Evolutionary conservation across 92 coral and sea anemone genomes (phyloP).

Genomic region (Porites evermanni): DNA sequence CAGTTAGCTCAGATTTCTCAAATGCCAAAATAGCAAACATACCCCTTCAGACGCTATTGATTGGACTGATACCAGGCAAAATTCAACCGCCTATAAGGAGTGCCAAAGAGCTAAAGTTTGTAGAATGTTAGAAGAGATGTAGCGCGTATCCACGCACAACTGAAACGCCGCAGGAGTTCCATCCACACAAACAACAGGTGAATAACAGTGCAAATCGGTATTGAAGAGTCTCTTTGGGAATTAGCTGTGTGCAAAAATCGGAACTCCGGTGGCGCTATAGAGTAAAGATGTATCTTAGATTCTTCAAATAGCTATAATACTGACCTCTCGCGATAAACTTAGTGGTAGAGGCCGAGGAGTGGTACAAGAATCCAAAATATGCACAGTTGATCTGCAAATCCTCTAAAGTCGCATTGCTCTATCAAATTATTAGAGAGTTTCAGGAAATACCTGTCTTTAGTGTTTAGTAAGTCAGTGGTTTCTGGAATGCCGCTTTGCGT

Average conservation of each 20-base stretch:
- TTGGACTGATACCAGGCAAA: neutral
- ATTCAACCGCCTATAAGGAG: too few species aligned
- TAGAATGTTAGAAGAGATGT: too few species aligned
- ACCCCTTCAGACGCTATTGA: too few species aligned
- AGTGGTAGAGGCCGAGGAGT: neutral
- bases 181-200: neutral
- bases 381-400: neutral
- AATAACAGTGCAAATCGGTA: neutral
- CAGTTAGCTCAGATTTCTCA: too few species aligned
- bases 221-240: too few species aligned
- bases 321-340: neutral
- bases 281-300: neutral
- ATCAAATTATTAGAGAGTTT: neutral
- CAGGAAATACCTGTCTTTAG: constrained; percentile 18
- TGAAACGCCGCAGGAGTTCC: neutral
- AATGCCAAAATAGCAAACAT: too few species aligned
- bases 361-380: neutral
- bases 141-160: neutral
- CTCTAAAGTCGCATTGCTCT: neutral
- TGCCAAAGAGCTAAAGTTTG: neutral
- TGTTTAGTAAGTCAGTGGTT: neutral
- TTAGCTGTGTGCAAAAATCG: neutral
- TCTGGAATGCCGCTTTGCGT: constrained; percentile 1
- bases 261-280: neutral
- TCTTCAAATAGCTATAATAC: neutral